These are phyloP conservation scores for Myiozetetes cayanensis DNA, from an alignment of 2,113 vertebrate species.

Conservation along the genomic window DNA sequence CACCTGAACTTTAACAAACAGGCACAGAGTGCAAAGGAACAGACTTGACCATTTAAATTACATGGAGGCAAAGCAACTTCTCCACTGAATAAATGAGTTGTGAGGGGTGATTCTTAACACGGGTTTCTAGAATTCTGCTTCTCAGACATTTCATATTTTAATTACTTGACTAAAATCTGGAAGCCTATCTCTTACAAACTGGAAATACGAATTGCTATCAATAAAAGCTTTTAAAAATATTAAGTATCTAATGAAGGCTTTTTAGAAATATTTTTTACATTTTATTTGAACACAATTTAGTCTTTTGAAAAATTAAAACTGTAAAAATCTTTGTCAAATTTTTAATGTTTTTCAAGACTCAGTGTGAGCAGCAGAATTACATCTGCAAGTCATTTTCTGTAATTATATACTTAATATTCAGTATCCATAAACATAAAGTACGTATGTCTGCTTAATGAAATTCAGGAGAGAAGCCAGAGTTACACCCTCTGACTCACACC, in stretches of 20 bases:
- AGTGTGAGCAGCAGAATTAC: not conserved
- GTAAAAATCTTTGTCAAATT: not conserved
- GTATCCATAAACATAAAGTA: conserved; percentile 5
- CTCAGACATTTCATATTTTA: not conserved
- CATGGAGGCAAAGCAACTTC: not conserved
- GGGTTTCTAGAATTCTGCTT: not conserved
- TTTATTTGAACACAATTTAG: not conserved
- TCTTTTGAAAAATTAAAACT: not conserved
- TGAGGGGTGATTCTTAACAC: not conserved
- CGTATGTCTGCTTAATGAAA: not conserved
- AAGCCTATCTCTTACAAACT: not conserved
- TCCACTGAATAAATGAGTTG: not conserved
- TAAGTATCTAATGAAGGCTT: not conserved
- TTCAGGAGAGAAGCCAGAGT: conserved; percentile 15
- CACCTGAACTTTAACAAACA: not conserved
- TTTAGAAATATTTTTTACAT: not conserved
- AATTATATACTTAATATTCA: conserved; percentile 30
- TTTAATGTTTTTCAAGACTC: not conserved
- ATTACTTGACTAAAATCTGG: not conserved
- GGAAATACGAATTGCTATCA: not conserved
- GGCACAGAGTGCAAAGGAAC: not conserved
- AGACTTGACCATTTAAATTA: not conserved
- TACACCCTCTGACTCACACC: conserved; percentile 48
- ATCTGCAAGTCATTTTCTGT: not conserved
- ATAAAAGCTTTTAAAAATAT: not conserved